Evolutionary conservation across 2,797 vertebrate genomes (phyloP).

Genomic region (Pseudocheirus occidentalis): DNA sequence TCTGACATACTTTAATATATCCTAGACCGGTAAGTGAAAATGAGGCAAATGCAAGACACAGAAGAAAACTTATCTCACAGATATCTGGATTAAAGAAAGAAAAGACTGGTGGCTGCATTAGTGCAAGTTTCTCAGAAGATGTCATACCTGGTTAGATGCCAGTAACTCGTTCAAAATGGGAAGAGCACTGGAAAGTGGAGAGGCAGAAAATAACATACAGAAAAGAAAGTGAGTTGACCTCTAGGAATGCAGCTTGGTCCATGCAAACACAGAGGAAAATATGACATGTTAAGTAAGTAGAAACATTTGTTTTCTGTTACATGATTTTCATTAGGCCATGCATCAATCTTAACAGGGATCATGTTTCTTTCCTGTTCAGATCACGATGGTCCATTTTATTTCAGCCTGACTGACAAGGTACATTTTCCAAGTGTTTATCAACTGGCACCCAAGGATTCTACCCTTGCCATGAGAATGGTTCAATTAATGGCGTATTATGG

Average conservation of each 20-base stretch:
- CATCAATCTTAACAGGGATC: neutral
- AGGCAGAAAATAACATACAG: neutral
- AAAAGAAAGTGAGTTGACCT: neutral
- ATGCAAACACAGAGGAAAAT: too few relatives aligned
- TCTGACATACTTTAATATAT: neutral
- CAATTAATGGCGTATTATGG: too few relatives aligned
- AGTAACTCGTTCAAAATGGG: neutral
- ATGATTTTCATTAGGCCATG: accelerated
- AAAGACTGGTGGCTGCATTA: neutral
- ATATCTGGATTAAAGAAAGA: neutral
- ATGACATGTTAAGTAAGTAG: neutral
- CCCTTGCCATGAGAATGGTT: neutral
- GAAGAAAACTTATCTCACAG: neutral
- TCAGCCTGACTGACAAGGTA: neutral
- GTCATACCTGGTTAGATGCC: neutral
- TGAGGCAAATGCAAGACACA: neutral
- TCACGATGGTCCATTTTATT: neutral
- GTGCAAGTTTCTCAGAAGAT: neutral
- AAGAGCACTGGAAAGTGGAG: neutral
- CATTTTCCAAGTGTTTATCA: neutral
- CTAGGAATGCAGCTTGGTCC: neutral
- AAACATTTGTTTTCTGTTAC: accelerated
- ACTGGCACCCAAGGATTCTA: neutral
- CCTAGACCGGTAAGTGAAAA: neutral
- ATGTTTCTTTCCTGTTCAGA: neutral